phyloP scores from a whole-genome alignment of 2,113 vertebrate genomes.

The Burhinus bistriatus region DNA sequence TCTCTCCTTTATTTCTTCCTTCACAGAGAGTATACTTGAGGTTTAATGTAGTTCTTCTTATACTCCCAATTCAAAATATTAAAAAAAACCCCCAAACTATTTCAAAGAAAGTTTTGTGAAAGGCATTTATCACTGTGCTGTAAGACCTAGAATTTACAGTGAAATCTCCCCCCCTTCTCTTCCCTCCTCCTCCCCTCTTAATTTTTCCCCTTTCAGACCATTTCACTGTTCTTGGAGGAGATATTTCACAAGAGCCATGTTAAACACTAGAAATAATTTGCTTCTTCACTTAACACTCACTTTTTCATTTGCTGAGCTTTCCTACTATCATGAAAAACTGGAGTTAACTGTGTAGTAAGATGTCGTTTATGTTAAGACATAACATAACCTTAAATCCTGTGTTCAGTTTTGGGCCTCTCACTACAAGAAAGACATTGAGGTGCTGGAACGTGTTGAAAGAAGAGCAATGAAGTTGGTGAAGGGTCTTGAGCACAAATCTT shows the following conservation, averaged over 20 bases:
- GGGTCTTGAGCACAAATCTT: neutral
- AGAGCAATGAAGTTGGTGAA: neutral
- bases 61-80: neutral
- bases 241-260: neutral
- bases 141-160: neutral
- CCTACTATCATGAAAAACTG: neutral
- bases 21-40: neutral
- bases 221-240: neutral
- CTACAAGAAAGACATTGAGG: neutral
- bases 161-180: neutral
- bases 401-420: neutral
- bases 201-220: neutral
- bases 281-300: neutral
- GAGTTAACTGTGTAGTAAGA: neutral
- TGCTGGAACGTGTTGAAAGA: neutral
- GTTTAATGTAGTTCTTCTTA: neutral
- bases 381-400: neutral
- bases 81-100: accelerated
- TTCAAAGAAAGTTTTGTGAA: neutral
- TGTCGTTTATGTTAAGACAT: neutral
- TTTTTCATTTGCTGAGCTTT: neutral
- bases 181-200: no score
- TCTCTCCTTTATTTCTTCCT: neutral
- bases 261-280: neutral
- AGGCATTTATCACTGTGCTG: neutral